These are phyloP conservation scores for Dolichomitus sp. DNA, from an alignment of 2,888 invertebrate genomes.

Conservation along the genomic window DNA sequence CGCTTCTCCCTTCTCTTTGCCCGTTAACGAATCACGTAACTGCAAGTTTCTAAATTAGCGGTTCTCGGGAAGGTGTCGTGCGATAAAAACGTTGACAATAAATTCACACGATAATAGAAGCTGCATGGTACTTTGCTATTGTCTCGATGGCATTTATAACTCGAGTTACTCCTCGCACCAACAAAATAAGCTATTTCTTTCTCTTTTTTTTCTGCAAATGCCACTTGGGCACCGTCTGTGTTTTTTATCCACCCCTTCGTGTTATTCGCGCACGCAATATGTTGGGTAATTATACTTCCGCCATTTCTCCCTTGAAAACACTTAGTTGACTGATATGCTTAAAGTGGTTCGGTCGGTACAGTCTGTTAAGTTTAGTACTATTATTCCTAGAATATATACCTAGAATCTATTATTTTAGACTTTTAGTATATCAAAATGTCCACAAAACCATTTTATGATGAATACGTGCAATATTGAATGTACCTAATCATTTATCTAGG, in stretches of 20 bases:
- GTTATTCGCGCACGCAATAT: constrained; percentile 1
- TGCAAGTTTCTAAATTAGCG: constrained; percentile 77
- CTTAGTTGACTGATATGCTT: neutral
- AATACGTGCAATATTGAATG: too few species aligned
- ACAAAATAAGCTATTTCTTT: constrained; percentile 1
- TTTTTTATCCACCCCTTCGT: constrained; percentile 5
- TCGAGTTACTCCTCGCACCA: constrained; percentile 19
- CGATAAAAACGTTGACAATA: constrained; percentile 76
- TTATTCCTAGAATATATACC: neutral
- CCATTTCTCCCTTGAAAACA: neutral
- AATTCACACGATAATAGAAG: constrained; percentile 74
- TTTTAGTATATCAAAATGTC: too few species aligned
- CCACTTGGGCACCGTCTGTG: neutral
- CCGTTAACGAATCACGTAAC: constrained; percentile 57
- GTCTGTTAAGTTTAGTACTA: neutral
- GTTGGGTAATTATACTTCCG: neutral
- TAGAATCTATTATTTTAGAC: neutral
- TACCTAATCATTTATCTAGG: too few species aligned
- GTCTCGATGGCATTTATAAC: constrained; percentile 7
- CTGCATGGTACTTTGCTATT: constrained; percentile 45
- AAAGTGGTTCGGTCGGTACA: neutral
- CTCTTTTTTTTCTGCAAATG: neutral
- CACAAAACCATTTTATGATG: too few species aligned
- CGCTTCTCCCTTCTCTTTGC: constrained; percentile 2
- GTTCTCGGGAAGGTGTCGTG: constrained; percentile 63